These are phyloP conservation scores for Pedionomus torquatus DNA, from an alignment of 2,113 vertebrate species.

Conservation along the genomic window DNA sequence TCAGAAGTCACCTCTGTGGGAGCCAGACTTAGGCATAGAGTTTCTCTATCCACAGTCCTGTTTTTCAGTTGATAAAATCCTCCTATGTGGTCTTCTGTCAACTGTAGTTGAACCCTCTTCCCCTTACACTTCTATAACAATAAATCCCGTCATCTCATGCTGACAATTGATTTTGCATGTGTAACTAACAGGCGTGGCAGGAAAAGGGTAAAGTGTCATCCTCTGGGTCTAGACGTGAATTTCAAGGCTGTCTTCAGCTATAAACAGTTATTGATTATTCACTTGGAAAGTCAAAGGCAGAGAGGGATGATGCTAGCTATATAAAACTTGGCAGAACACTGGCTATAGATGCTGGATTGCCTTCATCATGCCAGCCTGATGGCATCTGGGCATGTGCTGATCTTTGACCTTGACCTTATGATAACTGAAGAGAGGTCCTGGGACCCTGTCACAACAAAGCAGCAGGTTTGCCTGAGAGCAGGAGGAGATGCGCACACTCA, in stretches of 20 bases:
- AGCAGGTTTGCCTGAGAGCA: not conserved
- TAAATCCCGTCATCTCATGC: not conserved
- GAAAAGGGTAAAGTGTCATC: not conserved
- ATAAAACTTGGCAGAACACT: not conserved
- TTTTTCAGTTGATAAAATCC: not conserved
- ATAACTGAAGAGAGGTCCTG: not conserved
- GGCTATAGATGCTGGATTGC: not conserved
- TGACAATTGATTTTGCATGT: not conserved
- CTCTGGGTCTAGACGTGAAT: not conserved
- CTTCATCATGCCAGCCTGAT: not conserved
- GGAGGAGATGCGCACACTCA: not conserved
- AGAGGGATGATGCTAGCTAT: not conserved
- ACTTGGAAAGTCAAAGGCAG: conserved; percentile 16
- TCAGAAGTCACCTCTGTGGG: not conserved
- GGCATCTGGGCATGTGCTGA: not conserved
- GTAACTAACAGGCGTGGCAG: not conserved
- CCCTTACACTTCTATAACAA: not conserved
- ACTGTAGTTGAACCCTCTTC: not conserved
- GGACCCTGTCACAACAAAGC: not conserved
- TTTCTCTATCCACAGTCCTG: not conserved
- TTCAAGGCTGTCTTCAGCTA: conserved; percentile 28
- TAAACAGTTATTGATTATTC: conserved; percentile 46
- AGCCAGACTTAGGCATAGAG: not conserved
- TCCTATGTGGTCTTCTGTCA: not conserved
- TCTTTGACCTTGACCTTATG: not conserved